Conservation (phyloP, 2,888 invertebrate genomes). For the Gymnocheta viridis region DNA sequence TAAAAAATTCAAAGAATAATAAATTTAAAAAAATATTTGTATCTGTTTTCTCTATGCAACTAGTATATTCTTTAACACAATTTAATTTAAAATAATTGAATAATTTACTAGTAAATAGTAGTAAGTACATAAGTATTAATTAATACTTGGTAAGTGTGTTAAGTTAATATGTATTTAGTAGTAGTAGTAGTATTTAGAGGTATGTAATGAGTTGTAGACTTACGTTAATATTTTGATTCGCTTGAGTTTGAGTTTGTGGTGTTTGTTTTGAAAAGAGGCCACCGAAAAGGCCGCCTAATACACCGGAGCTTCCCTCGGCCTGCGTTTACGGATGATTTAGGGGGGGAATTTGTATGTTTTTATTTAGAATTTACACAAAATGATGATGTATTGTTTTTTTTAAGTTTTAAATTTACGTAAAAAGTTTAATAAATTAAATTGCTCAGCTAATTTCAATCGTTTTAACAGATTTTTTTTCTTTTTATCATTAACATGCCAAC, state of each 20-base stretch:
- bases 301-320: slow-evolving; percentile 81
- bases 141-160: slow-evolving; percentile 38
- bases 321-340: slow-evolving; percentile 76
- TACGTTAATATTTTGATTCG: slow-evolving; percentile 80
- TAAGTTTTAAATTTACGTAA: slow-evolving; percentile 37
- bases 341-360: slow-evolving; percentile 66
- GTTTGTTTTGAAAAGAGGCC: slow-evolving; percentile 81
- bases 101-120: slow-evolving; percentile 17
- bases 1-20: not conserved
- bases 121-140: not conserved
- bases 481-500: slow-evolving; percentile 67
- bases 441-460: slow-evolving; percentile 57
- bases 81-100: slow-evolving; percentile 25
- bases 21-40: not conserved
- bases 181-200: slow-evolving; percentile 37
- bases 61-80: slow-evolving; percentile 14
- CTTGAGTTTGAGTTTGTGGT: slow-evolving; percentile 80
- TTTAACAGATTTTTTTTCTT: slow-evolving; percentile 65
- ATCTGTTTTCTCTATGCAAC: not conserved
- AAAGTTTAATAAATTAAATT: slow-evolving; percentile 54
- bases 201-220: slow-evolving; percentile 74
- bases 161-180: slow-evolving; percentile 41
- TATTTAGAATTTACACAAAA: slow-evolving; percentile 65
- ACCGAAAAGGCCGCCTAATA: slow-evolving; percentile 81
- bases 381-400: slow-evolving; percentile 64